These are phyloP conservation scores for Lophotriccus pileatus DNA, from an alignment of 2,797 vertebrate genomes.

Conservation along the genomic window DNA sequence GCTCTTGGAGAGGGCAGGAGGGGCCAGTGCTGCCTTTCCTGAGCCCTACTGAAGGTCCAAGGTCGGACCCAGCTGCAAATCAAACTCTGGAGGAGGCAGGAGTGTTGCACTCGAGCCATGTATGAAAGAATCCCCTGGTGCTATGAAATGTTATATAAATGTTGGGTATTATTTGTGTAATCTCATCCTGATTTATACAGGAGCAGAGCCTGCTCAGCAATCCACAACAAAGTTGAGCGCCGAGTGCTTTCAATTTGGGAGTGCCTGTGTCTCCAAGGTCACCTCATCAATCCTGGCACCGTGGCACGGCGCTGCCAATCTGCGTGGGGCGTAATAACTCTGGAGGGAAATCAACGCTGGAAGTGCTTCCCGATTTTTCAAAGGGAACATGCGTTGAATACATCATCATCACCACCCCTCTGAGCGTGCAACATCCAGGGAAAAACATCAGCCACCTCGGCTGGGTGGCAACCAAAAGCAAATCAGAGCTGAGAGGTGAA, in stretches of 20 bases:
- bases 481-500: background rate
- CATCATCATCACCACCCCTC: slow-evolving; percentile 20
- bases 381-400: slow-evolving; percentile 25
- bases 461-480: background rate
- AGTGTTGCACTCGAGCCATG: background rate
- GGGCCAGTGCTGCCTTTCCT: background rate
- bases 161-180: slow-evolving; percentile 36
- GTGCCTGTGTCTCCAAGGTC: slow-evolving; percentile 62
- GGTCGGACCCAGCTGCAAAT: fast-evolving
- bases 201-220: background rate
- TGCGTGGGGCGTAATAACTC: slow-evolving; percentile 59
- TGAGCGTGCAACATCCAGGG: background rate
- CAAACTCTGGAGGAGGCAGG: background rate
- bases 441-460: background rate
- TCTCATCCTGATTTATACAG: slow-evolving; percentile 51
- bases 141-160: background rate
- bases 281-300: slow-evolving; percentile 52
- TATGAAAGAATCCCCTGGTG: background rate
- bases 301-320: slow-evolving; percentile 37
- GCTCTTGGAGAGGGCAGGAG: background rate
- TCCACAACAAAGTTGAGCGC: background rate
- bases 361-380: slow-evolving; percentile 57
- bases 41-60: background rate
- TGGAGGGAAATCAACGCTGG: slow-evolving; percentile 67
- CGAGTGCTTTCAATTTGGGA: slow-evolving; percentile 37